Percentiles rank a stretch among this genome's conserved stretches.
phyloP scores from a whole-genome alignment of 2,797 vertebrate genomes.

The Astyanax mexicanus region DNA sequence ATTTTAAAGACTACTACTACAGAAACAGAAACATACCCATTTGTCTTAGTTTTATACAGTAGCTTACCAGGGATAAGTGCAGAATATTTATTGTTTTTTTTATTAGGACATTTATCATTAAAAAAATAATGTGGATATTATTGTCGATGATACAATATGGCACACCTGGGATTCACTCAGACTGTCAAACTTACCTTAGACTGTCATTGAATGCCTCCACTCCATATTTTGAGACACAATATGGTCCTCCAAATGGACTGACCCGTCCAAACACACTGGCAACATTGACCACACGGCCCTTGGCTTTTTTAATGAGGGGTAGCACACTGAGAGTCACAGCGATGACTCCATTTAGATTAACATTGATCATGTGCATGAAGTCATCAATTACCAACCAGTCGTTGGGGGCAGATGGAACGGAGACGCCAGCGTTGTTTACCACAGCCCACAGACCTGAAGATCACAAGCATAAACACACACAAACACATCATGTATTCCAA shows the following conservation, averaged over 20 bases:
- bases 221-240: constrained; percentile 65
- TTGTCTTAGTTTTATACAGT: too few species aligned
- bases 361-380: constrained; percentile 59
- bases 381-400: constrained; percentile 66
- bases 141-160: too few species aligned
- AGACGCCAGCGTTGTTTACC: constrained; percentile 67
- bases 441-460: constrained; percentile 67
- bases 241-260: constrained; percentile 55
- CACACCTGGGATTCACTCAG: too few species aligned
- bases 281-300: constrained; percentile 66
- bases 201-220: constrained; percentile 70
- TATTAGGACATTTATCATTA: too few species aligned
- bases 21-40: too few species aligned
- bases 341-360: constrained; percentile 65
- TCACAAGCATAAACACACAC: background rate
- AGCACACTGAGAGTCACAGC: constrained; percentile 63
- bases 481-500: background rate
- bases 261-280: constrained; percentile 66
- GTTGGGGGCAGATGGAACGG: constrained; percentile 55
- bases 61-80: too few species aligned
- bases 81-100: too few species aligned
- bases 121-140: too few species aligned
- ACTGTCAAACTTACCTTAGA: constrained; percentile 64
- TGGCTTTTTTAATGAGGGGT: constrained; percentile 67
- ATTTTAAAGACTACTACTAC: too few species aligned